phyloP scores from a whole-genome alignment of 2,888 invertebrate genomes.

The Anagyrus pseudococci region DNA sequence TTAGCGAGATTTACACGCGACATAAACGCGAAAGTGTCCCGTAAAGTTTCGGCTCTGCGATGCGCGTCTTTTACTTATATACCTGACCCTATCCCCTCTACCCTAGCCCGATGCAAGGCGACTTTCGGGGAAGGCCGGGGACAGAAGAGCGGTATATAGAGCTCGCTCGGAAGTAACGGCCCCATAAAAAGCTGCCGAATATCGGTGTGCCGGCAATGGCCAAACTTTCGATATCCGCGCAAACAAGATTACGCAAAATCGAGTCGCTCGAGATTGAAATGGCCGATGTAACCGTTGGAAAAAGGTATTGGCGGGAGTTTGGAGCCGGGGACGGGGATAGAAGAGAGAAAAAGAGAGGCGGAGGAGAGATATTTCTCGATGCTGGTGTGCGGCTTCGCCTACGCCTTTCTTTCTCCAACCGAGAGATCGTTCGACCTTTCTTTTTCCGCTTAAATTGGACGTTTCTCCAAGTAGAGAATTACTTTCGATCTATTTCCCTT shows the following conservation, averaged over 20 bases:
- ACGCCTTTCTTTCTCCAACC: too few species aligned
- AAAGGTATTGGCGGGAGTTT: too few species aligned
- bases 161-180: constrained; percentile 52
- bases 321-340: too few species aligned
- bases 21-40: constrained; percentile 55
- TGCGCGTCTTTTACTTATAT: constrained; percentile 38
- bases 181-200: constrained; percentile 55
- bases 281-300: background rate
- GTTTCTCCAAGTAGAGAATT: background rate
- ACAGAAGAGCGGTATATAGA: constrained; percentile 34
- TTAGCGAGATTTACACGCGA: constrained; percentile 58
- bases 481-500: background rate
- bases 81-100: background rate
- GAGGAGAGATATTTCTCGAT: too few species aligned
- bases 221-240: constrained; percentile 49
- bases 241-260: constrained; percentile 48
- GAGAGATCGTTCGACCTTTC: background rate
- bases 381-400: too few species aligned
- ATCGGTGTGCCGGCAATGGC: constrained; percentile 46
- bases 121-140: background rate
- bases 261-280: constrained; percentile 37
- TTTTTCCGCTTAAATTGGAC: constrained; percentile 8
- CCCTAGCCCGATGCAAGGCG: background rate
- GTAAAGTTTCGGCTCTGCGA: constrained; percentile 54
- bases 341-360: too few species aligned